A percentile compares a stretch with the other conserved stretches of the same genome.
phyloP scores from a whole-genome alignment of 2,797 vertebrate genomes.

The Crocodylus rhombifer region DNA sequence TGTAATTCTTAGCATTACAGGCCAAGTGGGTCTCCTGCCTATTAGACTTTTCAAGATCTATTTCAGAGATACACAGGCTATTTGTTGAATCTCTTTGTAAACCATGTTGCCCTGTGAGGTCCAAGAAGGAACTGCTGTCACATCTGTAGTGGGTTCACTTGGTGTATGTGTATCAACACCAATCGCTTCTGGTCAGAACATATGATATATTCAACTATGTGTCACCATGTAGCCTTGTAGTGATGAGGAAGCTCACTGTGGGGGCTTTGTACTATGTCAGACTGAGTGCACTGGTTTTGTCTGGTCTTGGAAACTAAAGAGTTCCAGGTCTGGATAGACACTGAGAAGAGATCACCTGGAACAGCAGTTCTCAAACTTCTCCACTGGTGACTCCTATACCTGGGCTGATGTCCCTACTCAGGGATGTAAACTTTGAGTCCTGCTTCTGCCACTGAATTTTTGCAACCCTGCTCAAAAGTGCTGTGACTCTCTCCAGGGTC shows the following conservation, averaged over 20 bases:
- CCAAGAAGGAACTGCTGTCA: neutral
- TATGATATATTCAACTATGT: neutral
- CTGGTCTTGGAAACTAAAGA: neutral
- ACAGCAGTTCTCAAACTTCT: too few relatives aligned
- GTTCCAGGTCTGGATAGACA: neutral
- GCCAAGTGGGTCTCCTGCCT: neutral
- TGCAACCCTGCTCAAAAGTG: too few relatives aligned
- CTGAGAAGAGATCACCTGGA: too few relatives aligned
- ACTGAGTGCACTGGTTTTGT: neutral
- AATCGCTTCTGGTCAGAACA: neutral
- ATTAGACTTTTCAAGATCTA: neutral
- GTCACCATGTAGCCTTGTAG: conserved; percentile 51
- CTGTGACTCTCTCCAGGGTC: too few relatives aligned
- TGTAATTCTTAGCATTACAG: neutral
- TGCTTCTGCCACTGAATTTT: too few relatives aligned
- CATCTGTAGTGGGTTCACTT: neutral
- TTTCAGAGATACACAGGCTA: neutral
- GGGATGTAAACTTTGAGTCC: too few relatives aligned
- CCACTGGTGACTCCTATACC: too few relatives aligned
- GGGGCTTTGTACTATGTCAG: neutral
- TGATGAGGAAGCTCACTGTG: conserved; percentile 47
- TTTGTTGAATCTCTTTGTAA: neutral
- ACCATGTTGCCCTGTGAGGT: neutral
- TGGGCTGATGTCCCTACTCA: too few relatives aligned
- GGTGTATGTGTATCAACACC: neutral